Evolutionary conservation across 2,797 vertebrate genomes (phyloP), one percentile per base, ranked within the genome.

Genomic region (Tauraco hartlaubi): DNA sequence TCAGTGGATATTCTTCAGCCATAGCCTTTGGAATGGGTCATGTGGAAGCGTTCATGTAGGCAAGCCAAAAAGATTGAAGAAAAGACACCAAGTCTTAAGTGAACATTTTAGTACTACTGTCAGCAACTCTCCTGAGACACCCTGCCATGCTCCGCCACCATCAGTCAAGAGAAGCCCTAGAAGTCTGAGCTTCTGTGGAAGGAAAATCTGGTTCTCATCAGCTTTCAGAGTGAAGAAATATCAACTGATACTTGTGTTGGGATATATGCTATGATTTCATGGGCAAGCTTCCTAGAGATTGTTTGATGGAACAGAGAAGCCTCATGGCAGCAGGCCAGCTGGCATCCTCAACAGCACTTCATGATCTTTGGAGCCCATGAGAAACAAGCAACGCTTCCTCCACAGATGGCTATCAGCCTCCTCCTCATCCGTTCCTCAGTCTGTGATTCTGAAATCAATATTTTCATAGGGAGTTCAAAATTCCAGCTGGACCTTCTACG

Each of bases 361-460:
- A 0, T 95, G 96, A 61, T 96, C 95, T 75, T 69, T 92, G 86
- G 67, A 82, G 54, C 59, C 77, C 67, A 49, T 63, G 61, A 67
- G 78, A 90, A 94, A 63, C 71, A 93, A 71, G 94, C 78, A 94
- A 61, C 74, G 87, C 91, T 94, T 97, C 96, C 92, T 94, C 87
- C 89, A 87, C 96, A 96, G 92, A 94, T 96, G 95, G 91, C 74
- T 91, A 9, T 43, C 92, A 82, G 52, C 95, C 81, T 92, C 91
- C 91, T 95, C 78, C 85, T 96, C 84, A 89, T 94, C 89, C 12
- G 9, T 63, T 82, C 63, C 81, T 52, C 55, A 74, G 59, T 41
- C 91, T 92, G 63, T 28, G 29, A 48, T 81, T 92, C 86, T 41
- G 41, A 82, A 77, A 87, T 97, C 87, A 91, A 64, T 96, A 94